These are phyloP conservation scores for Galbula dea DNA, from an alignment of 2,113 vertebrate species.

Conservation along the genomic window DNA sequence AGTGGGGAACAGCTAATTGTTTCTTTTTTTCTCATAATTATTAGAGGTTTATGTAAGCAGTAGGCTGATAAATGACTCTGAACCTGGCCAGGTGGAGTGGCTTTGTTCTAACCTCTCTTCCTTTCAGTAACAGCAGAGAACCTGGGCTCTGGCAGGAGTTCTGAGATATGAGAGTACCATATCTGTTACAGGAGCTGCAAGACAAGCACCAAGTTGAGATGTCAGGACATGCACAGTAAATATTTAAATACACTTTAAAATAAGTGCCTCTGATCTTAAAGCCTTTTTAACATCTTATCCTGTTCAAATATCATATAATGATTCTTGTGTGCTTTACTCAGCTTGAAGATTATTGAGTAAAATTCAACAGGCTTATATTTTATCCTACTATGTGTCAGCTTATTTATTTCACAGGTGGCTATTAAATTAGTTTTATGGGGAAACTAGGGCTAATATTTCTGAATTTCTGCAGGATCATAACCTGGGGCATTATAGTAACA, in stretches of 20 bases:
- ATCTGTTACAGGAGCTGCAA: not conserved
- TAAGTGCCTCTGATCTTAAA: not conserved
- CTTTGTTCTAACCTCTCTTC: not conserved
- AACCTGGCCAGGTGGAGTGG: not conserved
- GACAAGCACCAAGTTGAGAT: not conserved
- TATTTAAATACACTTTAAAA: not conserved
- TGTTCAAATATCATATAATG: not conserved
- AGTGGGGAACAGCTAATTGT: not conserved
- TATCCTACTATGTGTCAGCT: not conserved
- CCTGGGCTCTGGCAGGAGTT: not conserved
- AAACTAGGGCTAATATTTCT: not conserved
- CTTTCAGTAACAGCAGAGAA: not conserved
- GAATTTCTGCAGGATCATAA: not conserved
- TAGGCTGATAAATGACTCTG: not conserved
- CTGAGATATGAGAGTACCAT: not conserved
- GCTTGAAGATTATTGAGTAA: not conserved
- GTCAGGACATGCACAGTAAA: not conserved
- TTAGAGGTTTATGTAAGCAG: not conserved
- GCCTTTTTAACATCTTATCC: not conserved
- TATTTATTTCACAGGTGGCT: not conserved
- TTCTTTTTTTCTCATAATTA: not conserved
- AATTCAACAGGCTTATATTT: not conserved
- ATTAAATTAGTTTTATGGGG: not conserved
- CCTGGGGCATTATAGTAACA: not conserved
- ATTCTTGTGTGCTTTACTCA: not conserved